A percentile compares a stretch with the other conserved stretches of the same genome.
Conservation (phyloP, 2,888 invertebrate genomes). For the Rhamnusium bicolor region DNA sequence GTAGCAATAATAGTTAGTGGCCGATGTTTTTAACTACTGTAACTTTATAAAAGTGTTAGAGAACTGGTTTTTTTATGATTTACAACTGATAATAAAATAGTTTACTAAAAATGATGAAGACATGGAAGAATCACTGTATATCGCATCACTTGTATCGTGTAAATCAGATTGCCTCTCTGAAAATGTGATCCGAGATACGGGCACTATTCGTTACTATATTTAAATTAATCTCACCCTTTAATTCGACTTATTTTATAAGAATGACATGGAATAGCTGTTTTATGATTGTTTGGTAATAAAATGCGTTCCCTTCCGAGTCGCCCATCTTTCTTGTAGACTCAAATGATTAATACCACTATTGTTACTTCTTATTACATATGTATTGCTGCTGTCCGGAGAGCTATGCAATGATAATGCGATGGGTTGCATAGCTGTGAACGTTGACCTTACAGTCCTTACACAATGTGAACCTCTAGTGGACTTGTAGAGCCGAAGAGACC, state of each 20-base stretch:
- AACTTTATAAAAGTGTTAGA: no score
- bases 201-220: no score
- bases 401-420: conserved; percentile 27
- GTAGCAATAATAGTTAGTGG: no score
- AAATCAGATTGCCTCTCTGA: no score
- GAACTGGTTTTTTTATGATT: no score
- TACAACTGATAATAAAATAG: no score
- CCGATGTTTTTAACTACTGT: no score
- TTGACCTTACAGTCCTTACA: conserved; percentile 34
- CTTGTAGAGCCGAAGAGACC: neutral
- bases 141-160: no score
- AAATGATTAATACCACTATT: conserved; percentile 28
- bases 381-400: conserved; percentile 28
- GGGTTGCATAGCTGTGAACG: conserved; percentile 28
- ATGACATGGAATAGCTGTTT: neutral
- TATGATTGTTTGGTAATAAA: neutral
- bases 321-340: neutral
- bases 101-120: no score
- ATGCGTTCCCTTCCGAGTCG: neutral
- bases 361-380: conserved; percentile 34
- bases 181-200: no score
- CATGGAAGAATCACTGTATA: no score
- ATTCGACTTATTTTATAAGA: neutral
- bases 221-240: neutral
- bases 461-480: conserved; percentile 9